Evolutionary conservation across 2,797 vertebrate genomes (phyloP).

Genomic region (Sparus aurata): DNA sequence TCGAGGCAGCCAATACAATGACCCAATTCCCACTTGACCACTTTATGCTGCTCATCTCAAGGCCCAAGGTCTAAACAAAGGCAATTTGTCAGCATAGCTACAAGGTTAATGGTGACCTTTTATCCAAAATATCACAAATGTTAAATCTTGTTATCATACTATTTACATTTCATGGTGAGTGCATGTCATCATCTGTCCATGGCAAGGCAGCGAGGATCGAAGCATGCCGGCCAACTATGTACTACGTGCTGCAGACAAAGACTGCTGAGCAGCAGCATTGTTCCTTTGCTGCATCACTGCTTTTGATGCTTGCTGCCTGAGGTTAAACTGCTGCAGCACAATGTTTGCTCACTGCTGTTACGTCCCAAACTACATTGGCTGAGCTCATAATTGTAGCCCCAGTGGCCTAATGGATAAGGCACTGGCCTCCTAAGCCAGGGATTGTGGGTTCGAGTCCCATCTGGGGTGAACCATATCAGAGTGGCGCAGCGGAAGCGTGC

Average conservation of each 20-base stretch:
- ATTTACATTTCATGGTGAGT: too few species aligned
- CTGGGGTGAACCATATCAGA: conserved; percentile 58
- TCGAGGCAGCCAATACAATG: too few species aligned
- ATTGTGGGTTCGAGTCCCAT: conserved; percentile 83
- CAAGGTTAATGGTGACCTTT: too few species aligned
- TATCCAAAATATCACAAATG: too few species aligned
- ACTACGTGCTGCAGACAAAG: background rate
- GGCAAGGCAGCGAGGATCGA: background rate
- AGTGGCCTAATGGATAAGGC: conserved; percentile 78
- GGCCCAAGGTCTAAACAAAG: background rate
- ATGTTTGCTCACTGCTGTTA: background rate
- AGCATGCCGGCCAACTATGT: background rate
- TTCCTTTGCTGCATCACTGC: background rate
- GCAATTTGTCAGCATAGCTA: too few species aligned
- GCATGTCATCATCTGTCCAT: background rate
- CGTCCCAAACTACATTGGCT: background rate
- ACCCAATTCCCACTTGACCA: too few species aligned
- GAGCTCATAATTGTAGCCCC: background rate
- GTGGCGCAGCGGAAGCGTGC: conserved; percentile 24
- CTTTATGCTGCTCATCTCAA: too few species aligned
- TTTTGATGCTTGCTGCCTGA: background rate
- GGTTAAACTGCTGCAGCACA: background rate
- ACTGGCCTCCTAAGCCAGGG: conserved; percentile 83
- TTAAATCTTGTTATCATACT: too few species aligned
- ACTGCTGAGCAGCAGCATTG: background rate